A percentile compares a stretch with the other conserved stretches of the same genome.
These are phyloP conservation scores for Cepphus grylle DNA, from an alignment of 2,113 vertebrate genomes.

Conservation along the genomic window DNA sequence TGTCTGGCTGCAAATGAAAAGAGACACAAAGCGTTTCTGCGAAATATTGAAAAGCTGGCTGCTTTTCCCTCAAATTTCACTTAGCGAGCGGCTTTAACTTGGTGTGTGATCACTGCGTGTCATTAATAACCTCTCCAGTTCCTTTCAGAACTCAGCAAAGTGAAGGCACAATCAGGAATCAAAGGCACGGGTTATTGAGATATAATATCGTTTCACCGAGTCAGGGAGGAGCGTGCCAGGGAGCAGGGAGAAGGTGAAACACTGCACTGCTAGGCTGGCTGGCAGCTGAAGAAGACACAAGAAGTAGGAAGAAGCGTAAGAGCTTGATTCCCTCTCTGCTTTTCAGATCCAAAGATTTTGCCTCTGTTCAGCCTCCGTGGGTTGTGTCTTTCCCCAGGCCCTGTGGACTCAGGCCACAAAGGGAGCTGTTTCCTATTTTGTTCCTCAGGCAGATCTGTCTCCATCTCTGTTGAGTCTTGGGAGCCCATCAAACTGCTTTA, in stretches of 20 bases:
- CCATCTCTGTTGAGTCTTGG: not conserved
- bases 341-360: not conserved
- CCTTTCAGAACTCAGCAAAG: conserved; percentile 51
- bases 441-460: not conserved
- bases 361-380: not conserved
- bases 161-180: conserved; percentile 54
- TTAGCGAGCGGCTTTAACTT: conserved; percentile 49
- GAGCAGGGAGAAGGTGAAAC: conserved; percentile 4
- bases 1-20: conserved; percentile 67
- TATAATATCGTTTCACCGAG: not conserved
- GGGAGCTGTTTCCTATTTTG: not conserved
- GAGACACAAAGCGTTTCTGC: conserved; percentile 52
- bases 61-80: conserved; percentile 56
- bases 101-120: conserved; percentile 50
- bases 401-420: not conserved
- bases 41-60: conserved; percentile 57
- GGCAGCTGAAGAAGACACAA: not conserved
- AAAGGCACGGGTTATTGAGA: conserved; percentile 48
- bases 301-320: not conserved
- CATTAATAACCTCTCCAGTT: conserved; percentile 57
- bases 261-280: not conserved
- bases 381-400: not conserved
- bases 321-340: not conserved
- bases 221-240: not conserved
- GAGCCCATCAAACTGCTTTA: not conserved